A percentile compares a stretch with the other conserved stretches of the same genome.
Conservation (phyloP, 2,888 invertebrate species). For the Pyrochroa serraticornis region DNA sequence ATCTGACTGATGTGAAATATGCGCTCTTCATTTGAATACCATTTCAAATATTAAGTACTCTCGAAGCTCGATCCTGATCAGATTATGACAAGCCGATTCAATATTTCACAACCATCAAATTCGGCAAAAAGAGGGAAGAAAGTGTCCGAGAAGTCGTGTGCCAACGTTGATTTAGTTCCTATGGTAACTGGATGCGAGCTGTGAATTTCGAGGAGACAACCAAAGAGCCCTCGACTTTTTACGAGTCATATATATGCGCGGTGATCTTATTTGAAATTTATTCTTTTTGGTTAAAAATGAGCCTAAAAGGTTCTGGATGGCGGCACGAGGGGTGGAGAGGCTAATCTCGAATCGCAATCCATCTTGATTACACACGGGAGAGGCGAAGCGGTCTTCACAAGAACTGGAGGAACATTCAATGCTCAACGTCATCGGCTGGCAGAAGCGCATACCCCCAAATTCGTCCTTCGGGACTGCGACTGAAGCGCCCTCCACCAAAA, state of each 20-base stretch:
- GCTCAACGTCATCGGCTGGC: constrained; percentile 21
- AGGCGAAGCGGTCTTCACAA: constrained; percentile 47
- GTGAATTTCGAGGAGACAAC: constrained; percentile 49
- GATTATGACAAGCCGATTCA: constrained; percentile 12
- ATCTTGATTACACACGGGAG: constrained; percentile 56
- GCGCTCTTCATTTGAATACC: constrained; percentile 51
- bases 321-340: constrained; percentile 43
- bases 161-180: constrained; percentile 16
- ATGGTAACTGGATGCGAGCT: constrained; percentile 34
- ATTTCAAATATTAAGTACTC: constrained; percentile 44
- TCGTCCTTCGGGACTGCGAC: no score
- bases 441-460: constrained; percentile 12
- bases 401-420: constrained; percentile 42
- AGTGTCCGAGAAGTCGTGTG: background rate
- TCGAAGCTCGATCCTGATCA: constrained; percentile 16
- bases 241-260: constrained; percentile 50
- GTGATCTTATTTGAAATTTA: constrained; percentile 52
- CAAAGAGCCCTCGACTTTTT: constrained; percentile 44
- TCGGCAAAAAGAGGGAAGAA: background rate
- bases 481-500: no score
- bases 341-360: constrained; percentile 55
- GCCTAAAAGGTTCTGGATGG: constrained; percentile 42
- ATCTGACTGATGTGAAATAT: constrained; percentile 52
- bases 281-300: constrained; percentile 48
- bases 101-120: constrained; percentile 1